A percentile compares a stretch with the other conserved stretches of the same genome.
Evolutionary conservation across 2,888 invertebrate genomes (phyloP).

Genomic region (Brachypterus glaber): DNA sequence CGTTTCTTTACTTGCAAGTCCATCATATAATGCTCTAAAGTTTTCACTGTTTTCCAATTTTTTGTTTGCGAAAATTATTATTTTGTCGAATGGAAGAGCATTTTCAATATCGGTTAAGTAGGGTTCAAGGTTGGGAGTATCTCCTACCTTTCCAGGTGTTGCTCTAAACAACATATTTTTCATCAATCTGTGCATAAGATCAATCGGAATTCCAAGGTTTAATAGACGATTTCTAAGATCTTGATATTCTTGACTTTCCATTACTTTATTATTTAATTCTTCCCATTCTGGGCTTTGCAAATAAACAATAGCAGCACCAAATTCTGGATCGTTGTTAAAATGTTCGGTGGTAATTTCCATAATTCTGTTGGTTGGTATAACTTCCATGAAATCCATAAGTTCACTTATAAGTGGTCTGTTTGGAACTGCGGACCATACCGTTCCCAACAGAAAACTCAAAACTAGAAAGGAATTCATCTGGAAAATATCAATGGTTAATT

Average conservation of each 20-base stretch:
- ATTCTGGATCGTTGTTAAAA: conserved; percentile 22
- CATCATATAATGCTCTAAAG: conserved; percentile 23
- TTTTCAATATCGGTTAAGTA: conserved; percentile 23
- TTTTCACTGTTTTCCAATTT: conserved; percentile 22
- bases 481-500: too few relatives aligned
- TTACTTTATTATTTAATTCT: conserved; percentile 18
- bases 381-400: conserved; percentile 20
- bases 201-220: conserved; percentile 22
- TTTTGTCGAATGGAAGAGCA: conserved; percentile 20
- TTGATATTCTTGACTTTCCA: conserved; percentile 16
- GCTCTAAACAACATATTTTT: conserved; percentile 5
- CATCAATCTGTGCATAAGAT: conserved; percentile 7
- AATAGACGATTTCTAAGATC: conserved; percentile 19
- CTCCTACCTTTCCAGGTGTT: conserved; percentile 16
- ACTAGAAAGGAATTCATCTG: conserved; percentile 20
- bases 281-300: conserved; percentile 27
- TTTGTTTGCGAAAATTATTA: conserved; percentile 19
- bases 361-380: conserved; percentile 25
- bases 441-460: too few relatives aligned
- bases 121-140: conserved; percentile 9
- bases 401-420: conserved; percentile 14
- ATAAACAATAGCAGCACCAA: conserved; percentile 22
- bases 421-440: too few relatives aligned
- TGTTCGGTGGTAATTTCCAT: conserved; percentile 22
- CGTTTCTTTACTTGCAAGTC: conserved; percentile 21